phyloP scores from a whole-genome alignment of 2,113 vertebrate genomes.

The Hypocryptadius cinnamomeus region DNA sequence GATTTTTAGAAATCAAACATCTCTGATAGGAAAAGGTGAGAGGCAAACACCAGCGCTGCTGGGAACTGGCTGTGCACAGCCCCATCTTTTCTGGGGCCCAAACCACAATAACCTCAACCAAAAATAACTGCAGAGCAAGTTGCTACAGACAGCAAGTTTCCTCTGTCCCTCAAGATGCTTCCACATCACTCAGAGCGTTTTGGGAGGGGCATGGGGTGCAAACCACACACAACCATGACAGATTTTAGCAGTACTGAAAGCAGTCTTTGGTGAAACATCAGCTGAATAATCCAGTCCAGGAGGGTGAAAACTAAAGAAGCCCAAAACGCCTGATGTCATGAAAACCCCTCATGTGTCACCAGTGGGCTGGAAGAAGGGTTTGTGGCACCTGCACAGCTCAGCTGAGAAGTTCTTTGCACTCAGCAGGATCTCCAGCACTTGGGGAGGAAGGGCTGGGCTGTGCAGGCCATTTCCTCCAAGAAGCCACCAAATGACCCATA shows the following conservation, averaged over 20 bases:
- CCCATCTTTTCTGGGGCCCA: not conserved
- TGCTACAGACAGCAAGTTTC: not conserved
- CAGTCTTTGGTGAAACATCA: accelerated
- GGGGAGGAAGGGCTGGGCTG: not conserved
- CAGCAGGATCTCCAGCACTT: not conserved
- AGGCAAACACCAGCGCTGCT: not conserved
- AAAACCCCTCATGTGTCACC: not conserved
- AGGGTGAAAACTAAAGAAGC: not conserved
- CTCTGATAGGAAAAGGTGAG: not conserved
- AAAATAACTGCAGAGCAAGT: conserved; percentile 1
- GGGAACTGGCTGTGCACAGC: not conserved
- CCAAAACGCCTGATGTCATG: not conserved
- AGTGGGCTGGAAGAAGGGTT: not conserved
- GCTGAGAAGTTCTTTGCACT: not conserved
- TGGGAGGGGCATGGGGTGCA: not conserved
- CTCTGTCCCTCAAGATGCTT: not conserved
- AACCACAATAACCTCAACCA: not conserved
- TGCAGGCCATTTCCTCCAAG: not conserved
- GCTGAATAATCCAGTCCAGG: not conserved
- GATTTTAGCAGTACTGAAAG: not conserved
- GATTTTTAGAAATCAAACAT: not conserved
- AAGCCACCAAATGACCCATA: not conserved
- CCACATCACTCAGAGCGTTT: not conserved
- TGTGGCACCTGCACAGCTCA: not conserved
- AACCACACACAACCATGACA: not conserved